These are phyloP conservation scores for Galerucella calmariensis DNA, from an alignment of 2,888 invertebrate species.

Conservation along the genomic window DNA sequence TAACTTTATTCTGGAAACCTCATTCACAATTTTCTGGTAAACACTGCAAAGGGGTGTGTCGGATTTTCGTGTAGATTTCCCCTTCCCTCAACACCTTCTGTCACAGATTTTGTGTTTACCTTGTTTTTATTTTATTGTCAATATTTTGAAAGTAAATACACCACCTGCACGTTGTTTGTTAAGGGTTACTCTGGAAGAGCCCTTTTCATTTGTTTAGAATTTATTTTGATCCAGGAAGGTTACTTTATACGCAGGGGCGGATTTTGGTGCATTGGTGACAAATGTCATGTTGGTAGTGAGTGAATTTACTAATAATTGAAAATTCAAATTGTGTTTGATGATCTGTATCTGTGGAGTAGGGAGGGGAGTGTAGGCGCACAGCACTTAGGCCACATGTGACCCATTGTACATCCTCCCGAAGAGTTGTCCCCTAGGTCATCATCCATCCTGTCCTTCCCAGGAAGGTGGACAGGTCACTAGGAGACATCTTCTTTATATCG, in stretches of 20 bases:
- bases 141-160: constrained; percentile 1
- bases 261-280: not conserved
- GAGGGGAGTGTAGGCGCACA: no score
- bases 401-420: no score
- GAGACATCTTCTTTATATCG: no score
- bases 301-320: no score
- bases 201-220: constrained; percentile 22
- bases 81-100: constrained; percentile 25
- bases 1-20: constrained; percentile 16
- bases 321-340: no score
- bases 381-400: no score
- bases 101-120: constrained; percentile 20
- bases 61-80: constrained; percentile 25
- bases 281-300: not conserved
- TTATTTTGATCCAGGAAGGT: no score
- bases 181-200: not conserved
- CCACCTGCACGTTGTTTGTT: not conserved
- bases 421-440: no score
- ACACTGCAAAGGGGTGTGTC: constrained; percentile 40
- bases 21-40: constrained; percentile 35
- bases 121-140: constrained; percentile 9
- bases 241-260: constrained; percentile 19
- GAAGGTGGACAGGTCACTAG: no score
- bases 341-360: no score
- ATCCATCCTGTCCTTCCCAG: no score